Conservation (phyloP, 2,113 vertebrate genomes). For the Zosterops hypoxanthus region DNA sequence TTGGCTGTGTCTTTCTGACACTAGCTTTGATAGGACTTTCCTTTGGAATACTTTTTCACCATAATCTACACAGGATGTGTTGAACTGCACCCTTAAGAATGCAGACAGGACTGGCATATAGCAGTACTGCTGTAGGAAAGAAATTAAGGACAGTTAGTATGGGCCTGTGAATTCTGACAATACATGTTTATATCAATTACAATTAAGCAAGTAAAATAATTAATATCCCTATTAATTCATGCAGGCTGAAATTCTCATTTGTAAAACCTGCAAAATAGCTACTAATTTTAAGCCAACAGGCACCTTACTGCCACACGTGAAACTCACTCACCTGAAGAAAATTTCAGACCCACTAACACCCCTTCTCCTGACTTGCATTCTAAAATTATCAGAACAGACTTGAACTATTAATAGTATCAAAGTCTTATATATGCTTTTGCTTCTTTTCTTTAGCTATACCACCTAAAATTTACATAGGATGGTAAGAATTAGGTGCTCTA, state of each 20-base stretch:
- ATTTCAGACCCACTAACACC: conserved; percentile 77
- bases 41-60: conserved; percentile 95
- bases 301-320: conserved; percentile 69
- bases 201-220: conserved; percentile 95
- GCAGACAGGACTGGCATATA: conserved; percentile 99
- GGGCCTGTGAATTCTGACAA: conserved; percentile 97
- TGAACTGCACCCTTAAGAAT: conserved; percentile 99
- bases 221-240: conserved; percentile 89
- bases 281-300: conserved; percentile 74
- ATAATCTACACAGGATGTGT: conserved; percentile 99
- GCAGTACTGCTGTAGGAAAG: conserved; percentile 99
- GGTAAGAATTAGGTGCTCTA: conserved; percentile 67
- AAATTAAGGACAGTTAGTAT: conserved; percentile 99
- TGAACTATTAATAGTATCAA: conserved; percentile 75
- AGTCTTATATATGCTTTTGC: conserved; percentile 69
- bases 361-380: conserved; percentile 73
- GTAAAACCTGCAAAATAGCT: conserved; percentile 80
- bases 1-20: conserved; percentile 88
- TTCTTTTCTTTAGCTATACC: conserved; percentile 64
- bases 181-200: conserved; percentile 95
- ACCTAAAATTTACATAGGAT: conserved; percentile 58
- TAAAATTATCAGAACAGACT: conserved; percentile 79
- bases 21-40: conserved; percentile 87
- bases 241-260: conserved; percentile 85
- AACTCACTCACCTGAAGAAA: conserved; percentile 79